phyloP scores from a whole-genome alignment of 92 coral and sea anemone genomes.

The Anthopleura xanthogrammica region DNA sequence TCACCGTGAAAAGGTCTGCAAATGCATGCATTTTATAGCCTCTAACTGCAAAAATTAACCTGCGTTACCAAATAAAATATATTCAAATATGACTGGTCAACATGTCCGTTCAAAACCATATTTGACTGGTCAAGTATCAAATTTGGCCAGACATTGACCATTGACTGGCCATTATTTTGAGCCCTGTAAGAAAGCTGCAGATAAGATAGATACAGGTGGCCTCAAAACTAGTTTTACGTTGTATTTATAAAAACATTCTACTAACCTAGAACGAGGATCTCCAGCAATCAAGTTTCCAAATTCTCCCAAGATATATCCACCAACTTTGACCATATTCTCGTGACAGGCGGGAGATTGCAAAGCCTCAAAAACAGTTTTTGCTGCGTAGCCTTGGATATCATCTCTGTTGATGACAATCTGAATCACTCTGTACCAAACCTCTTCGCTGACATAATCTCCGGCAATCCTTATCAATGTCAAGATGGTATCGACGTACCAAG shows the following conservation, averaged over 20 bases:
- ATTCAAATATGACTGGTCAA: no score
- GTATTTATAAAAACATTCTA: not conserved
- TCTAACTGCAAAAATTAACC: no score
- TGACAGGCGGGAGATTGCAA: slow-evolving; percentile 95
- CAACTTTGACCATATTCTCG: slow-evolving; percentile 97
- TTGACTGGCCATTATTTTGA: not conserved
- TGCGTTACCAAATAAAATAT: no score
- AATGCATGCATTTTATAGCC: no score
- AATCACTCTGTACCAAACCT: slow-evolving; percentile 98
- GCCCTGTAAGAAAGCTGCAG: no score
- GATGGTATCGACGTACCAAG: slow-evolving; percentile 97
- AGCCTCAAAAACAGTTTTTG: slow-evolving; percentile 99
- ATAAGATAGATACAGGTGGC: no score
- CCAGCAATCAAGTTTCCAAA: slow-evolving; percentile 99
- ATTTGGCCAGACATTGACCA: no score
- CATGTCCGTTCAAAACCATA: no score
- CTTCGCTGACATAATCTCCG: slow-evolving; percentile 98
- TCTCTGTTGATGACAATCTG: slow-evolving; percentile 99
- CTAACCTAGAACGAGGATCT: slow-evolving; percentile 94
- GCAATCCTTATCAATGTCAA: slow-evolving; percentile 88
- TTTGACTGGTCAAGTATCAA: no score
- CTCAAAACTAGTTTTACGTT: no score
- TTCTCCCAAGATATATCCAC: slow-evolving; percentile 98
- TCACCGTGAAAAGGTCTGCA: no score
- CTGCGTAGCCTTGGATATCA: slow-evolving; percentile 98